These are phyloP conservation scores for Ceyx cyanopectus DNA, from an alignment of 2,113 vertebrate species.

Conservation along the genomic window DNA sequence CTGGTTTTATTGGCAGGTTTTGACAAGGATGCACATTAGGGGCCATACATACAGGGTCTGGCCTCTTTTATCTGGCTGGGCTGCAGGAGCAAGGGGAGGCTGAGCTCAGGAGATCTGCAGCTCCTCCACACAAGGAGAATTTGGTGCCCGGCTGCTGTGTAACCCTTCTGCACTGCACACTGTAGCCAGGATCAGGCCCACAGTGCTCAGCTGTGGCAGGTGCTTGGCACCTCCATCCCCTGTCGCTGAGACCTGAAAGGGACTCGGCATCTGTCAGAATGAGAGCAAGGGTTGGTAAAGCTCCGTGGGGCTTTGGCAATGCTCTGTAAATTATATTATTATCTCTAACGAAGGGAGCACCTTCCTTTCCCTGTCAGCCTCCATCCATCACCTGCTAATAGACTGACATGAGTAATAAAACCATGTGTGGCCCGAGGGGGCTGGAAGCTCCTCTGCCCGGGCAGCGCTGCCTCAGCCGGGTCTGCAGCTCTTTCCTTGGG, in stretches of 20 bases:
- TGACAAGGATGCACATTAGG: accelerated
- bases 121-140: neutral
- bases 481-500: neutral
- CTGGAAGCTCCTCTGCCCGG: neutral
- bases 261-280: neutral
- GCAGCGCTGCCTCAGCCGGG: accelerated
- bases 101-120: neutral
- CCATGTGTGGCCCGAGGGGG: neutral
- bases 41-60: neutral
- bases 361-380: neutral
- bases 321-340: slow-evolving; percentile 31
- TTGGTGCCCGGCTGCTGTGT: neutral
- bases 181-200: neutral
- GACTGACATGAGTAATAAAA: slow-evolving; percentile 34
- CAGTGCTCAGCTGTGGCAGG: neutral
- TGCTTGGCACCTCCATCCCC: neutral
- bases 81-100: neutral
- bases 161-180: neutral
- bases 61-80: neutral
- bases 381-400: slow-evolving; percentile 12
- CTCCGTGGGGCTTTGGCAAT: neutral
- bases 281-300: neutral
- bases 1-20: neutral
- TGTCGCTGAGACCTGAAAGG: neutral
- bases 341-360: slow-evolving; percentile 18